A percentile compares a stretch with the other conserved stretches of the same genome.
Conservation (phyloP, 2,888 invertebrate species). For the Synergus itoensis region DNA sequence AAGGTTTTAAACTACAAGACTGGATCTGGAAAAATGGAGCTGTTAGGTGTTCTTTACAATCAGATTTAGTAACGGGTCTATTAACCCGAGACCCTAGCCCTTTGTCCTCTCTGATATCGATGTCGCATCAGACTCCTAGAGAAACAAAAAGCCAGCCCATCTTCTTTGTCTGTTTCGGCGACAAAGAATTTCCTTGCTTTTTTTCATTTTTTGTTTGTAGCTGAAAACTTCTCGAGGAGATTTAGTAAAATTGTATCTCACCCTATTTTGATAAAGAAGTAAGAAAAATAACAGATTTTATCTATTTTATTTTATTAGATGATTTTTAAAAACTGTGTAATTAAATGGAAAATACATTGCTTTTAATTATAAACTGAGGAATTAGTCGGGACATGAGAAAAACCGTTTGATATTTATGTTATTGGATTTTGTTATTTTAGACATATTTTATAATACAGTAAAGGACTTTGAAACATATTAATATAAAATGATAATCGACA, state of each 20-base stretch:
- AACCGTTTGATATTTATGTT: too few relatives aligned
- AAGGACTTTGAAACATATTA: too few relatives aligned
- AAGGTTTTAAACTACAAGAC: conserved; percentile 38
- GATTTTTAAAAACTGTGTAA: too few relatives aligned
- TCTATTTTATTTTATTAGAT: not conserved
- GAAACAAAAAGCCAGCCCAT: conserved; percentile 27
- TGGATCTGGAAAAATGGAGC: conserved; percentile 63
- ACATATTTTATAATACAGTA: too few relatives aligned
- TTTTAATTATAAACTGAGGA: too few relatives aligned
- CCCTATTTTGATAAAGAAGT: not conserved
- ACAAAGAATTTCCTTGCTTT: conserved; percentile 4
- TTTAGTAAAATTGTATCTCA: not conserved
- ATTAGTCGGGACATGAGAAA: too few relatives aligned
- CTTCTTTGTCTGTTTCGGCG: not conserved
- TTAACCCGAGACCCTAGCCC: conserved; percentile 58
- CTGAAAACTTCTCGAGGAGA: not conserved
- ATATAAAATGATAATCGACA: too few relatives aligned
- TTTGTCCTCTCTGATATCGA: conserved; percentile 50
- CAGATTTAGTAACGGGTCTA: conserved; percentile 68
- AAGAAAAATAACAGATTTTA: not conserved
- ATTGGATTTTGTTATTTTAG: too few relatives aligned
- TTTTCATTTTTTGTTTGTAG: not conserved
- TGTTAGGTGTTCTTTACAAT: conserved; percentile 71
- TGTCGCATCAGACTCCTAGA: conserved; percentile 6
- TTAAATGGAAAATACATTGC: too few relatives aligned